These are phyloP conservation scores for Standfussiana lucernea DNA, from an alignment of 2,888 invertebrate species.

Conservation along the genomic window DNA sequence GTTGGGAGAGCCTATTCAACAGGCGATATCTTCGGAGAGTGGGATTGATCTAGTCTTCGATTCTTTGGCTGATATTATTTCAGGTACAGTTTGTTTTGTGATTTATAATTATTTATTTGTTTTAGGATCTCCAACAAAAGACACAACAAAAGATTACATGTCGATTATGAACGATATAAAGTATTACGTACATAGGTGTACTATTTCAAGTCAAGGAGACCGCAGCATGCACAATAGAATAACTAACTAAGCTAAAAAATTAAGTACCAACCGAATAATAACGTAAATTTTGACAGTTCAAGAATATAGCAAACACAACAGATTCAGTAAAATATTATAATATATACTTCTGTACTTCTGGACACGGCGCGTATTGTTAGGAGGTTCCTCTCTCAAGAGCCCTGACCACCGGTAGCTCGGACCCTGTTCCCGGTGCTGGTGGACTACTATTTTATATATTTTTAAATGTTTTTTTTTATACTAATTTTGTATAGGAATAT, in stretches of 20 bases:
- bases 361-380: too few species aligned
- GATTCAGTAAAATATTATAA: not conserved
- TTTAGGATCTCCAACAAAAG: not conserved
- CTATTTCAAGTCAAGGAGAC: not conserved
- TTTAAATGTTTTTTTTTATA: too few species aligned
- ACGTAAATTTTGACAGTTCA: too few species aligned
- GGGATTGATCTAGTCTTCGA: slow-evolving; percentile 94
- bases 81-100: slow-evolving; percentile 86
- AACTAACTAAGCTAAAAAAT: not conserved
- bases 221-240: not conserved
- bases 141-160: not conserved
- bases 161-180: not conserved
- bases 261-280: too few species aligned
- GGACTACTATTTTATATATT: too few species aligned
- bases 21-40: slow-evolving; percentile 93
- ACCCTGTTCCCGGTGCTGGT: too few species aligned
- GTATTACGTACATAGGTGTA: not conserved
- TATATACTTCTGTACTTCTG: too few species aligned
- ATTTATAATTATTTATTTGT: not conserved
- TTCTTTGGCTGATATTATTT: slow-evolving; percentile 92
- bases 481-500: too few species aligned
- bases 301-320: too few species aligned
- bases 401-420: too few species aligned
- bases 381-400: too few species aligned
- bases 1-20: slow-evolving; percentile 94